Evolutionary conservation across 2,888 invertebrate genomes (phyloP), one percentile per base, ranked within the genome.

Genomic region (Luffia ferchaultella): DNA sequence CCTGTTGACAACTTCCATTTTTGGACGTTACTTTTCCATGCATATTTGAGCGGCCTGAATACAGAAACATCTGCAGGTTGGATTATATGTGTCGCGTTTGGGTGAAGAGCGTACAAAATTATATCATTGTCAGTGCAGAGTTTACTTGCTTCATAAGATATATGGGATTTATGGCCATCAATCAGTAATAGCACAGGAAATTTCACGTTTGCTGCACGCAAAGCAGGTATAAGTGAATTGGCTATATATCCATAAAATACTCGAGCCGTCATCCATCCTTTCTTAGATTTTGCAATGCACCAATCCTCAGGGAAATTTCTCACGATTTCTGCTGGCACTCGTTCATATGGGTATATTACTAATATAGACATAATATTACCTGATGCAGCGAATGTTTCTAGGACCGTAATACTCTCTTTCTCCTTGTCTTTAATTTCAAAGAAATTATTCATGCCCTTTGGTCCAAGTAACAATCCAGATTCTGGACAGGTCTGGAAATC

Each of bases 181-280:
- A 53, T 18, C 30, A 53, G 46, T 42, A 51, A 48, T 18, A 53
- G 42, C 41, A 53, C 53, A 47, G 53, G 51, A 53, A 53, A 53
- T 49, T 51, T 53, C 15, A 40, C 30, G 17, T 46, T 45, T 7
- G 46, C 46, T 47, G 45, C 45, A 18, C 42, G 43, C 45, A 49
- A 51, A 40, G 9, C 18, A 17, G 45, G 45, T 16, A 45, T n/a
- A 20, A 51, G 41, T 12, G 51, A 47, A 45, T 52, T 53, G 41
- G 46, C 53, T 42, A 54, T 52, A 18, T 53, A 56, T 43, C 50
- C 52, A 20, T 48, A 50, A 47, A 54, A 54, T 41, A 53, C 48
- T 51, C 50, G 49, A 18, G 53, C 50, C 47, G 53, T 54, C 55
- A 57, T 55, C 57, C 57, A 53, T 48, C 57, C 54, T 9, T 46